These are phyloP conservation scores for Parazoanthus darwini DNA, from an alignment of 92 coral and sea anemone genomes.

Conservation along the genomic window DNA sequence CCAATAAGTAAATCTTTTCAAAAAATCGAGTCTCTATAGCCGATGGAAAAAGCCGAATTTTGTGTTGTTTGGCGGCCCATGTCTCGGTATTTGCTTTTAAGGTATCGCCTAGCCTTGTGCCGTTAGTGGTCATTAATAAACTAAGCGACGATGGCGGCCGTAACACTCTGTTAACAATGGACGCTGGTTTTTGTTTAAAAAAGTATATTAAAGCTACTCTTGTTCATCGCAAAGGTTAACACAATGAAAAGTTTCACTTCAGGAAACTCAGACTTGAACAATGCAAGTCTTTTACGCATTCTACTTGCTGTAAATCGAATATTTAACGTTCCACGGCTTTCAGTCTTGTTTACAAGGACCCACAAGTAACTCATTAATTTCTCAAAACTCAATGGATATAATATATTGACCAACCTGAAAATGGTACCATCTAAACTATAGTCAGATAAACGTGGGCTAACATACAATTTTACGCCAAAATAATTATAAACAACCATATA, in stretches of 20 bases:
- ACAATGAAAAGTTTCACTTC: not conserved
- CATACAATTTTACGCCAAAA: too few relatives aligned
- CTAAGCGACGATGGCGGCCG: not conserved
- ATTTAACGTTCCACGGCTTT: too few relatives aligned
- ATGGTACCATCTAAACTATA: too few relatives aligned
- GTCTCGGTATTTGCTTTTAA: not conserved
- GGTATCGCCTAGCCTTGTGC: too few relatives aligned
- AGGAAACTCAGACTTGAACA: constrained; percentile 20
- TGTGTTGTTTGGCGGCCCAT: not conserved
- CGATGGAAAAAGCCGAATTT: not conserved
- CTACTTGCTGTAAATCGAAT: too few relatives aligned
- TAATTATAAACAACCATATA: too few relatives aligned
- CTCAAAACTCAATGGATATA: too few relatives aligned
- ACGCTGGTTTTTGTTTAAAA: not conserved
- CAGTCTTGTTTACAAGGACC: too few relatives aligned
- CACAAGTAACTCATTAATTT: too few relatives aligned
- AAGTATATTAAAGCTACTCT: not conserved
- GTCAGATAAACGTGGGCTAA: too few relatives aligned
- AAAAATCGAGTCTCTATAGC: not conserved
- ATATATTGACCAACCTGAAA: too few relatives aligned
- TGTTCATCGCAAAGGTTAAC: not conserved
- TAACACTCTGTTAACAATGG: not conserved
- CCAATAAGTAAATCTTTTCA: too few relatives aligned
- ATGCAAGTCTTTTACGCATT: not conserved
- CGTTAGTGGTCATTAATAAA: not conserved